Percentiles rank a stretch among this genome's conserved stretches.
Evolutionary conservation across 2,113 vertebrate genomes (phyloP).

Genomic region (Rhinolophus ferrumequinum): DNA sequence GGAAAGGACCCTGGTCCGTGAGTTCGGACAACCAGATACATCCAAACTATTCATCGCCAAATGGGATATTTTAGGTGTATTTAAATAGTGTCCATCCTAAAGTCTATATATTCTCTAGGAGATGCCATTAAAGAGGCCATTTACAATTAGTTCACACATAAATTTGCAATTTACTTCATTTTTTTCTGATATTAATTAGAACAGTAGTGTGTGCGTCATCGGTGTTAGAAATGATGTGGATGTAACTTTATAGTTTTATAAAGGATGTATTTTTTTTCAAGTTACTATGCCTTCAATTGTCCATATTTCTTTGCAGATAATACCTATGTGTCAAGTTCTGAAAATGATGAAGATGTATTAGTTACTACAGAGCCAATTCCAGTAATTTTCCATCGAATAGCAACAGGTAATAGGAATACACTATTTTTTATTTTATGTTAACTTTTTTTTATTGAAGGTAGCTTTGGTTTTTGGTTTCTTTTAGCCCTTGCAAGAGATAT

Average conservation of each 20-base stretch:
- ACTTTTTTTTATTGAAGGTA: neutral
- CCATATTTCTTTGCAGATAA: constrained; percentile 87
- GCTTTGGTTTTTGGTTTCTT: neutral
- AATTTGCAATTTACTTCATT: neutral
- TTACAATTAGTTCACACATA: neutral
- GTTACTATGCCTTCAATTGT: neutral
- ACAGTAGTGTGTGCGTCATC: neutral
- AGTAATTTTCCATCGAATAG: constrained; percentile 93
- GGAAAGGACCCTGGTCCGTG: neutral
- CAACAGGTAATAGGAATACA: constrained; percentile 87
- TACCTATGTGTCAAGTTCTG: constrained; percentile 94
- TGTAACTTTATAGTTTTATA: neutral
- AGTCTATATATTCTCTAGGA: neutral
- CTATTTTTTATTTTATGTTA: neutral
- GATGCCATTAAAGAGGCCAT: neutral
- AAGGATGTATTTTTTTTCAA: neutral
- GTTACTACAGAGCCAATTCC: constrained; percentile 94
- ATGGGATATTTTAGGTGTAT: neutral
- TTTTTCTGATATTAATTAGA: neutral
- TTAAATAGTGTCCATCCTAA: neutral
- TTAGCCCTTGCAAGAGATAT: neutral
- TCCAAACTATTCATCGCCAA: neutral
- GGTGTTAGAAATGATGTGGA: neutral
- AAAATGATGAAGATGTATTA: constrained; percentile 94
- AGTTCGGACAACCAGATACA: neutral